Percentiles rank a stretch among this genome's conserved stretches.
Evolutionary conservation across 2,113 vertebrate species (phyloP).

Genomic region (Sprattus sprattus): DNA sequence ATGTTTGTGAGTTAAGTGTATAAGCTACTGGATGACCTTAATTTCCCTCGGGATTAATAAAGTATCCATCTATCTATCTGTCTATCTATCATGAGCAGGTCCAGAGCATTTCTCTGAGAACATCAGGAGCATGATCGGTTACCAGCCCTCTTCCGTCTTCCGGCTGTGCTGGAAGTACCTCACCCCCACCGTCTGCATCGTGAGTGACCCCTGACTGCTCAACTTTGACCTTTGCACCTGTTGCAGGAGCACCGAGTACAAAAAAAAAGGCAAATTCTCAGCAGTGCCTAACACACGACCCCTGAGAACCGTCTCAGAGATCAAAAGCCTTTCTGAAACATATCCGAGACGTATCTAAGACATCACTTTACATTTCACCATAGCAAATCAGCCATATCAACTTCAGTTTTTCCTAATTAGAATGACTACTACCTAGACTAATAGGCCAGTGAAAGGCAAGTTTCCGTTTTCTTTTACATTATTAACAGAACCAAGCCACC

Average conservation of each 20-base stretch:
- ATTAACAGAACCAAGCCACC: no score
- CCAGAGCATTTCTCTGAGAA: conserved; percentile 64
- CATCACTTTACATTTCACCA: neutral
- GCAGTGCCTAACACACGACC: neutral
- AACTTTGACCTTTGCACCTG: conserved; percentile 7
- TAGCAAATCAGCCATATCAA: neutral
- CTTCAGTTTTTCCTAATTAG: no score
- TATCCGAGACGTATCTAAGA: neutral
- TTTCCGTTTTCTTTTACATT: no score
- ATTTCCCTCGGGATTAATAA: no score
- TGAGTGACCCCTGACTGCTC: conserved; percentile 54
- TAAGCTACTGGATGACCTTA: no score
- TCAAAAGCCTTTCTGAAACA: neutral
- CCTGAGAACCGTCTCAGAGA: neutral
- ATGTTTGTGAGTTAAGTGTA: no score
- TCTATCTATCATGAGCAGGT: conserved; percentile 56
- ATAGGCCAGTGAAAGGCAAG: no score
- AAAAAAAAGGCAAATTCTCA: neutral
- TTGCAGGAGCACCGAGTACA: neutral
- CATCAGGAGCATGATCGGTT: conserved; percentile 68
- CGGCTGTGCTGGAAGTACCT: conserved; percentile 71
- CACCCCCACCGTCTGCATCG: conserved; percentile 68
- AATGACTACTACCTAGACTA: no score
- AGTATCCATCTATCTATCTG: no score
- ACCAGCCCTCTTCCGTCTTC: conserved; percentile 59